These are phyloP conservation scores for Rotaria socialis DNA, from an alignment of 2,888 invertebrate genomes.

Conservation along the genomic window DNA sequence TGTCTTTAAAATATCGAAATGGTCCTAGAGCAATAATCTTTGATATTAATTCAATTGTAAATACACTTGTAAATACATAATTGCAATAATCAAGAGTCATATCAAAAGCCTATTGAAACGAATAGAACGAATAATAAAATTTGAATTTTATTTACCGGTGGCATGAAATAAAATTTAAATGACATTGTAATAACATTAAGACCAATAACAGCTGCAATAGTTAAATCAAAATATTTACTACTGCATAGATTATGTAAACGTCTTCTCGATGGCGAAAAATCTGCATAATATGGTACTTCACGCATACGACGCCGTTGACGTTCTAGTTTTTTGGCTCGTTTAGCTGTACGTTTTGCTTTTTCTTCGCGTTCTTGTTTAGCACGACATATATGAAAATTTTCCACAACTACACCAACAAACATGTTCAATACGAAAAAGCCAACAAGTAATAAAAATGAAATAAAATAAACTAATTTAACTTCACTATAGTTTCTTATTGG, in stretches of 20 bases:
- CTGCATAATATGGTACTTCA: slow-evolving; percentile 64
- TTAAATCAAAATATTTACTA: slow-evolving; percentile 96
- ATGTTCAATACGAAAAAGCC: slow-evolving; percentile 99
- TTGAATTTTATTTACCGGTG: slow-evolving; percentile 64
- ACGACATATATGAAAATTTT: slow-evolving; percentile 96
- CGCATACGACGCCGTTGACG: slow-evolving; percentile 81
- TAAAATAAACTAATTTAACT: slow-evolving; percentile 96
- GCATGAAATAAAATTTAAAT: slow-evolving; percentile 98
- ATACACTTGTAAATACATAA: no score
- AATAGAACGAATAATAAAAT: neutral
- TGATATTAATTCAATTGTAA: no score
- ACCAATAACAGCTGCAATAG: slow-evolving; percentile 97
- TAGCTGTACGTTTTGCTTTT: slow-evolving; percentile 81
- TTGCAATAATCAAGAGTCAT: no score
- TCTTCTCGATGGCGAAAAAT: slow-evolving; percentile 71
- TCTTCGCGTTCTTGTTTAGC: slow-evolving; percentile 98
- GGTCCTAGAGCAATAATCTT: no score
- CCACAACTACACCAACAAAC: slow-evolving; percentile 99
- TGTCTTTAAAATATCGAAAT: no score
- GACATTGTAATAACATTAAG: slow-evolving; percentile 99
- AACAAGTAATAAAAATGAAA: slow-evolving; percentile 92
- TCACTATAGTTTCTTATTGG: slow-evolving; percentile 96
- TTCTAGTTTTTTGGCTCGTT: slow-evolving; percentile 86
- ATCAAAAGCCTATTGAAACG: no score
- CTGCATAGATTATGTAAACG: slow-evolving; percentile 93